These are phyloP conservation scores for Holacanthus passer DNA, from an alignment of 2,113 vertebrate genomes.

Conservation along the genomic window DNA sequence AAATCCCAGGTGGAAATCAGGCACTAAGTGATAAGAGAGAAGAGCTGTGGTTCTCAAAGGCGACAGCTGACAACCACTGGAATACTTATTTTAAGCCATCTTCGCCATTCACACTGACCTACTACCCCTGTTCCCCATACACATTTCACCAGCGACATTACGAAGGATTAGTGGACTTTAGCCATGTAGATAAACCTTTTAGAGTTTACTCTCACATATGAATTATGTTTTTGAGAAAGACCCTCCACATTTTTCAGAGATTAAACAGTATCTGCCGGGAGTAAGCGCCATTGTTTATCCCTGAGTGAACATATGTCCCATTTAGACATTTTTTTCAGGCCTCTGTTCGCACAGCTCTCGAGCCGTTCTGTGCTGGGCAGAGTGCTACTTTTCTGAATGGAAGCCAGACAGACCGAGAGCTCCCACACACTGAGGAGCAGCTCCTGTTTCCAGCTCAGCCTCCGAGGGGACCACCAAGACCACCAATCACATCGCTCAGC, in stretches of 20 bases:
- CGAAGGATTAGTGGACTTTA: conserved; percentile 16
- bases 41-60: background rate
- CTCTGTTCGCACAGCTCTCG: conserved; percentile 43
- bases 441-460: conserved; percentile 81
- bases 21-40: background rate
- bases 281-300: conserved; percentile 40
- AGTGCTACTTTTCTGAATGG: conserved; percentile 80
- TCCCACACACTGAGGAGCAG: conserved; percentile 75
- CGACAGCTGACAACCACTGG: background rate
- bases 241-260: conserved; percentile 10
- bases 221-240: conserved; percentile 17
- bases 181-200: background rate
- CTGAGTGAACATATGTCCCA: conserved; percentile 45
- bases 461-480: conserved; percentile 77
- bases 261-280: conserved; percentile 23
- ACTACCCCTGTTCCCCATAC: conserved; percentile 16
- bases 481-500: conserved; percentile 80
- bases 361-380: conserved; percentile 43
- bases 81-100: conserved; percentile 12
- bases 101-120: conserved; percentile 19
- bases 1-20: conserved; percentile 2
- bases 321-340: conserved; percentile 16
- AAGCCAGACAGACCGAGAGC: conserved; percentile 74
- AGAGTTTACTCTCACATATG: conserved; percentile 4
- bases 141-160: conserved; percentile 22